These are phyloP conservation scores for Trogon surrucura DNA, from an alignment of 2,113 vertebrate species.

Conservation along the genomic window DNA sequence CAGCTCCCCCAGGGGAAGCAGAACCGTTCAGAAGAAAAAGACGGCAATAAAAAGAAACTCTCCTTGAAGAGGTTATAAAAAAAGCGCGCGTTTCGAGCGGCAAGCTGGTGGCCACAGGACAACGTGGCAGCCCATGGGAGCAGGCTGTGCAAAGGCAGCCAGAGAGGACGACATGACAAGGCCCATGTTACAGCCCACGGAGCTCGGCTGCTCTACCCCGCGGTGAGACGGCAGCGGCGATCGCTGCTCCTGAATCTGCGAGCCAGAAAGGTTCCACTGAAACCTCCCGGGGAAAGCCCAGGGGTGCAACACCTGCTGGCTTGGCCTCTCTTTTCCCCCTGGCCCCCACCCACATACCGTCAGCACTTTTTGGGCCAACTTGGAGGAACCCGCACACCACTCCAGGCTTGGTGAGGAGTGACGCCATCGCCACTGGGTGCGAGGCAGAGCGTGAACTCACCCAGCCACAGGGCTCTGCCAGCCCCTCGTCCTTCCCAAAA, in stretches of 20 bases:
- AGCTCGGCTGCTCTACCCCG: neutral
- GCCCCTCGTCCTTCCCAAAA: neutral
- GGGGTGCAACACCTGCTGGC: neutral
- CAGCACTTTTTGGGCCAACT: neutral
- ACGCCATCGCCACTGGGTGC: fast-evolving
- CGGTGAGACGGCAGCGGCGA: fast-evolving
- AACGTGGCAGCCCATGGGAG: fast-evolving
- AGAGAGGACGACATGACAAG: neutral
- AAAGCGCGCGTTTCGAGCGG: fast-evolving
- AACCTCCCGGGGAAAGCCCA: neutral
- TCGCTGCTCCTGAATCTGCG: fast-evolving
- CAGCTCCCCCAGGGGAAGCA: neutral
- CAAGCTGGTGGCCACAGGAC: neutral
- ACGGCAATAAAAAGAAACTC: neutral
- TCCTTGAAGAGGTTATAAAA: neutral
- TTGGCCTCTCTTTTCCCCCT: neutral
- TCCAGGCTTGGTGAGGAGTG: neutral
- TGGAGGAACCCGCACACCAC: fast-evolving
- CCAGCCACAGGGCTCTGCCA: fast-evolving
- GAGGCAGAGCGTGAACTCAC: neutral
- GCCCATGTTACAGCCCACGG: fast-evolving
- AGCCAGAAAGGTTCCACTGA: neutral
- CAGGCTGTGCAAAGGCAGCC: fast-evolving
- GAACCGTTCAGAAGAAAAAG: neutral
- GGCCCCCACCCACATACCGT: fast-evolving